Evolutionary conservation across 2,113 vertebrate genomes (phyloP).

Genomic region (Callocephalon fimbriatum): DNA sequence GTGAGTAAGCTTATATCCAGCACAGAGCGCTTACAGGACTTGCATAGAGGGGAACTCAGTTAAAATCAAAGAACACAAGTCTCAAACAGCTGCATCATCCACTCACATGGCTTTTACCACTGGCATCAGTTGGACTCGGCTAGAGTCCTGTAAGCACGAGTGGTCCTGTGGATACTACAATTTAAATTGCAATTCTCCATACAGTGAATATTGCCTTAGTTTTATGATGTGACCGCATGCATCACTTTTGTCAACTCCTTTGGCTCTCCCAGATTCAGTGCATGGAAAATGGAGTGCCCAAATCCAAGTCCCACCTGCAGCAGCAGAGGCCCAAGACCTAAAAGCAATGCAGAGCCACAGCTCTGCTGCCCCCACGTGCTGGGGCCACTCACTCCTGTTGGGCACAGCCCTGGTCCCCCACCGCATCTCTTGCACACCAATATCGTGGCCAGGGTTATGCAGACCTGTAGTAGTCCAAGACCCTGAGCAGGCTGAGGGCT

Average conservation of each 20-base stretch:
- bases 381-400: neutral
- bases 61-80: neutral
- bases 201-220: neutral
- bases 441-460: fast-evolving
- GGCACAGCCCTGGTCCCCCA: neutral
- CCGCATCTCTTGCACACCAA: neutral
- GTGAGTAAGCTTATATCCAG: neutral
- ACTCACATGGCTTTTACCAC: neutral
- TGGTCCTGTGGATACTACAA: neutral
- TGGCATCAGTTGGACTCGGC: neutral
- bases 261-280: neutral
- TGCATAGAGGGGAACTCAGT: neutral
- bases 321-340: neutral
- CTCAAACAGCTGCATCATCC: neutral
- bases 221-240: neutral
- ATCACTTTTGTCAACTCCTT: fast-evolving
- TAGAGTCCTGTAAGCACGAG: neutral
- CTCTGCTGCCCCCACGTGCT: fast-evolving
- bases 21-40: neutral
- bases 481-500: neutral
- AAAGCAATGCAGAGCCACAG: neutral
- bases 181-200: neutral
- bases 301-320: neutral
- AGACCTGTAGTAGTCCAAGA: neutral
- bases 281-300: neutral